Evolutionary conservation across 2,113 vertebrate genomes (phyloP), one percentile per base, ranked within the genome.

Genomic region (Pedionomus torquatus): DNA sequence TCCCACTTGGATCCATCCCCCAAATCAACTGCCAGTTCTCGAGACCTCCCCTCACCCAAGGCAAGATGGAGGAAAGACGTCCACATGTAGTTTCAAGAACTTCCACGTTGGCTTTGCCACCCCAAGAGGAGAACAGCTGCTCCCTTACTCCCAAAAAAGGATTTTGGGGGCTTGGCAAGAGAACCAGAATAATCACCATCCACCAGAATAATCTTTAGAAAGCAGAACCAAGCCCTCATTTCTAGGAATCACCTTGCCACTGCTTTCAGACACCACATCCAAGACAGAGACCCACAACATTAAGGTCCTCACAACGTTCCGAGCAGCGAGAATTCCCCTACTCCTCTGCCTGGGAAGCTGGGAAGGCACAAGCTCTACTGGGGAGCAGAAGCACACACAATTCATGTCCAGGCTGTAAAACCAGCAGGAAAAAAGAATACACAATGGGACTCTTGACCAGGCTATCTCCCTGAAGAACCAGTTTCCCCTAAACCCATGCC

Each of bases 281-380:
- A 63, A 69, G 46, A 39, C 7, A 46, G 24, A 52, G 63, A 28
- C 39, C 54, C 19, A 25, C 25, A 64, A 17, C 35, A 58, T 12
- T 18, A 13, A 39, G 49, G 43, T 30, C 31, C 39, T 70, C 35
- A 13, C 37, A n/a, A 11, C 6, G 8, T n/a, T 64, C 10, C 24
- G 11, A 75, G 28, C 1, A 75, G 51, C 69, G 52, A 20, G 41
- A 39, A 19, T n/a, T 61, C 39, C 39, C 43, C 52, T 24, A 18
- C 0, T 0, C 26, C 31, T 31, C 17, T 19, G 14, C 11, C 44
- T 21, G 46, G 21, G 16, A 65, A 35, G 31, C 1, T 58, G 43
- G 31, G 37, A 76, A 60, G 44, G 33, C 52, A 60, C 21, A 65
- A 30, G 51, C 31, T 66, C 17, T 13, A 17, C 35, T 17, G 21